Evolutionary conservation across 2,797 vertebrate genomes (phyloP), one percentile per base, ranked within the genome.

Genomic region (Rousettus madagascariensis): DNA sequence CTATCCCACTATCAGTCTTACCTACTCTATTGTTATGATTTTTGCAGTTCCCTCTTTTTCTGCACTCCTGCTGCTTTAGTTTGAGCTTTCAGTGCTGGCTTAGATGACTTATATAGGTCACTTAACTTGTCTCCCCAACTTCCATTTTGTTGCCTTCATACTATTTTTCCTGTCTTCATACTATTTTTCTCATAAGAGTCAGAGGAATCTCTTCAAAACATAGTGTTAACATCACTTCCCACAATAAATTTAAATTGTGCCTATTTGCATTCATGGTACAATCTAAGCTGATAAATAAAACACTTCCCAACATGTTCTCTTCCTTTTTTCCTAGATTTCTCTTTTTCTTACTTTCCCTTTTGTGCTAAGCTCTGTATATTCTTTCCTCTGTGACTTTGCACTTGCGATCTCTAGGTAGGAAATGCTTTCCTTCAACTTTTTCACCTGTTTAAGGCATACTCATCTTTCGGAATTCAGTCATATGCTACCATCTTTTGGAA

Each of bases 11-110:
- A 11, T 12, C 41, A 16, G 5, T 43, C 20, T 5, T 66, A 8
- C 8, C 3, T 53, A 0, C n/a, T 43, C 30, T 55, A 5, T n/a
- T 59, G 24, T 38, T 53, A n/a, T 0, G 13, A 2, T 36, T 2
- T 28, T 75, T 49, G 6, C 22, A 3, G 8, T n/a, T 9, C 19
- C 41, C 8, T 22, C 46, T n/a, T 16, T 49, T 43, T 74, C 86
- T 92, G 16, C 9, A 12, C 24, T 15, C 5, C 22, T 30, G 10
- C 49, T 19, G 1, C 38, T 77, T 36, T 22, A 24, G 2, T 36
- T 55, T 43, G 28, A 49, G 19, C 38, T 86, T 78, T 63, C 38
- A 53, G 3, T n/a, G 41, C 36, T 28, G 28, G 19, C 11, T 19
- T 46, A 24, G 11, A 22, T 74, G 69, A 46, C 12, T 49, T 91